Conservation (phyloP, 2,797 vertebrate species). For the Potorous gilbertii region DNA sequence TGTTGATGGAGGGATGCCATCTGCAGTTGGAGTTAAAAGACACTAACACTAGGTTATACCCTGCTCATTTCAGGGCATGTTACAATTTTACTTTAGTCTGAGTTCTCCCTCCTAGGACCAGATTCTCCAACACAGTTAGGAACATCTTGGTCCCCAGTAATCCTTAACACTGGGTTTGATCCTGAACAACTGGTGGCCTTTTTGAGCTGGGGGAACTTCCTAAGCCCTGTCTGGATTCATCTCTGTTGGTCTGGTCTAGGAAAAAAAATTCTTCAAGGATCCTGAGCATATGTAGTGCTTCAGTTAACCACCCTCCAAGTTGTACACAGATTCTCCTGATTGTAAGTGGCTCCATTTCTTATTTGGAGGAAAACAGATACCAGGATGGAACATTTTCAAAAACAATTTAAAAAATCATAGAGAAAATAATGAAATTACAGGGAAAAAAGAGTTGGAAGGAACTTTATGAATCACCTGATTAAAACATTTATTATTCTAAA, state of each 20-base stretch:
- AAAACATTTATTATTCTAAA: neutral
- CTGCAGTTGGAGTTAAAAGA: neutral
- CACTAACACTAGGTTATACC: neutral
- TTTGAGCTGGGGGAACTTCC: too few species aligned
- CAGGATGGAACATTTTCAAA: neutral
- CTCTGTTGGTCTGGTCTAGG: accelerated
- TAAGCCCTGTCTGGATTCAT: neutral
- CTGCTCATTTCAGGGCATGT: neutral
- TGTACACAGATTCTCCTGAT: neutral
- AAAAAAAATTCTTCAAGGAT: neutral
- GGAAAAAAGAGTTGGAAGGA: neutral
- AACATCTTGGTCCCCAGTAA: neutral
- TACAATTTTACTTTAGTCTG: neutral
- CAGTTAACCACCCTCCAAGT: accelerated
- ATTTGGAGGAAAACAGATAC: neutral
- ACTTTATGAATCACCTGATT: neutral
- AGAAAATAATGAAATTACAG: neutral
- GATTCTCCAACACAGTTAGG: neutral
- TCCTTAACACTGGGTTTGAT: neutral
- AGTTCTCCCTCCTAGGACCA: neutral
- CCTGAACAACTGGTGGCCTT: accelerated
- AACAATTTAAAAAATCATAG: neutral
- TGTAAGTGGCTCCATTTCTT: neutral
- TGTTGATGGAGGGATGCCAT: neutral
- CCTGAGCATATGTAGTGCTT: too few species aligned